Evolutionary conservation across 30 jellyfish, hydroid and myxozoan genomes (phyloP).

Genomic region (Sanderia malayensis): DNA sequence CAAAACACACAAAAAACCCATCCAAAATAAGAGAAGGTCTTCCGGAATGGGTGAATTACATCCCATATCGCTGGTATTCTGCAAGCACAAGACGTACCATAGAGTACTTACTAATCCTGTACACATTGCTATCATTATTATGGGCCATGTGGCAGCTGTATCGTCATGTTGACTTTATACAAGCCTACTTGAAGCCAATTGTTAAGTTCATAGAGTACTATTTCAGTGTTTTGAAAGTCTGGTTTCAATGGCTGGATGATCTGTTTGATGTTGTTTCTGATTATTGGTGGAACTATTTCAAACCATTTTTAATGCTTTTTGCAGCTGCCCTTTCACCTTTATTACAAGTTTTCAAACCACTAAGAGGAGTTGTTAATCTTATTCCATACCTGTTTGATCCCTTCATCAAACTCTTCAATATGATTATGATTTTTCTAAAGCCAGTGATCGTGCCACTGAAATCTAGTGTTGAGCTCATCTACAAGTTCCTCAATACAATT

Average conservation of each 20-base stretch:
- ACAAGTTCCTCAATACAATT: conserved; percentile 3
- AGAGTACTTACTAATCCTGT: conserved; percentile 67
- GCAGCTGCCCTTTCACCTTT: conserved; percentile 65
- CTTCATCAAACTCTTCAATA: conserved; percentile 47
- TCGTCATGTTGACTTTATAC: conserved; percentile 90
- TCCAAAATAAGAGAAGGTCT: conserved; percentile 88
- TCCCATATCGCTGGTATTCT: conserved; percentile 97
- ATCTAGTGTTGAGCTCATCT: conserved; percentile 17
- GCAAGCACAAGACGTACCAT: conserved; percentile 64
- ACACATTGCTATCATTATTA: conserved; percentile 76
- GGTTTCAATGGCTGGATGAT: conserved; percentile 91
- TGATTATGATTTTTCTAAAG: conserved; percentile 54
- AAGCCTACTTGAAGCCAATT: conserved; percentile 73
- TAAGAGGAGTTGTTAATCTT: conserved; percentile 65
- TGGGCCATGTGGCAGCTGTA: conserved; percentile 99
- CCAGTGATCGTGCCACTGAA: conserved; percentile 68
- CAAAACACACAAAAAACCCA: conserved; percentile 42
- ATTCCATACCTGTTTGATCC: conserved; percentile 76
- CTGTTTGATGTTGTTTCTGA: conserved; percentile 45
- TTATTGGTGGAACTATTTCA: conserved; percentile 95
- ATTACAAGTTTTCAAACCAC: conserved; percentile 77
- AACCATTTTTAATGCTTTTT: conserved; percentile 73
- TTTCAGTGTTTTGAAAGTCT: conserved; percentile 54
- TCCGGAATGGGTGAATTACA: conserved; percentile 98
- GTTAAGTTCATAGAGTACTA: conserved; percentile 67